Conservation (phyloP, 2,888 invertebrate genomes). For the Perithous albicinctus region DNA sequence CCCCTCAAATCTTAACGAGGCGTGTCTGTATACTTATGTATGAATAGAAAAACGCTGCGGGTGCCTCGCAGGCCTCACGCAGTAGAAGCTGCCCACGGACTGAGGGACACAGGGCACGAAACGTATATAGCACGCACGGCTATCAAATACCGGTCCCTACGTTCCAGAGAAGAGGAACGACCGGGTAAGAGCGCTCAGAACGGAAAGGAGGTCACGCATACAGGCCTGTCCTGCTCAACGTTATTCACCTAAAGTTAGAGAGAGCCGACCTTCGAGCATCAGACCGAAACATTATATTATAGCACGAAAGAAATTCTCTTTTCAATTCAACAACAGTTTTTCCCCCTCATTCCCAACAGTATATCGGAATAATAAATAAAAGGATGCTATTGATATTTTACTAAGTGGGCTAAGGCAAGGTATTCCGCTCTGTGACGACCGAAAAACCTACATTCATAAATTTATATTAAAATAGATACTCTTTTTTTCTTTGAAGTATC, state of each 20-base stretch:
- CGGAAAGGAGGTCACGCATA: constrained; percentile 46
- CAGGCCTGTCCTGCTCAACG: constrained; percentile 46
- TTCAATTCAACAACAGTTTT: neutral
- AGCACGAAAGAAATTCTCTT: constrained; percentile 24
- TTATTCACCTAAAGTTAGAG: neutral
- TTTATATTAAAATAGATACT: too few relatives aligned
- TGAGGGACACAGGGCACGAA: constrained; percentile 10
- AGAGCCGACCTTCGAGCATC: neutral
- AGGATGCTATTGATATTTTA: too few relatives aligned
- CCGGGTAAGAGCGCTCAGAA: constrained; percentile 24
- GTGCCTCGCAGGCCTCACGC: neutral
- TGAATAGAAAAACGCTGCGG: constrained; percentile 8
- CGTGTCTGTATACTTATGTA: neutral
- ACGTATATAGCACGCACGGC: constrained; percentile 22
- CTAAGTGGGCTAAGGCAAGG: too few relatives aligned
- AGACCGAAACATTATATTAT: neutral
- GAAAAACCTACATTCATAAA: too few relatives aligned
- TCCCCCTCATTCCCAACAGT: neutral
- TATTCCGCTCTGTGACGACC: too few relatives aligned
- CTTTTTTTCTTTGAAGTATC: too few relatives aligned
- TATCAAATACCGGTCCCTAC: constrained; percentile 43
- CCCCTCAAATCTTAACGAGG: constrained; percentile 2
- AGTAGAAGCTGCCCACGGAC: constrained; percentile 3
- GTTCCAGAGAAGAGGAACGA: constrained; percentile 29
- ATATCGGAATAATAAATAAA: neutral